Percentiles rank a stretch among this genome's conserved stretches.
Evolutionary conservation across 2,888 invertebrate species (phyloP).

Genomic region (Blastobasis lacticolella): DNA sequence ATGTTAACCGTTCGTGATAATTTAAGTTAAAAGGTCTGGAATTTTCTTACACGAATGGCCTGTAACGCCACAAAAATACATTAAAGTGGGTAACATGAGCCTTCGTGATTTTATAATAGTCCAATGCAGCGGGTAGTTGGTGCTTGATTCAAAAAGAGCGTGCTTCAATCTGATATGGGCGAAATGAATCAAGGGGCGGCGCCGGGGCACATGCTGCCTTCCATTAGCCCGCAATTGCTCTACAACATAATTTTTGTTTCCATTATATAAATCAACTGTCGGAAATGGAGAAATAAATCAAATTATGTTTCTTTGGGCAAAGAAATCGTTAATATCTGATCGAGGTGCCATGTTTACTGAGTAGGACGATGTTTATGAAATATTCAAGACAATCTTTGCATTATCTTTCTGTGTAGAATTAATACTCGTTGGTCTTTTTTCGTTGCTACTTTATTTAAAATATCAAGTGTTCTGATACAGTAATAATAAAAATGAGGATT

Average conservation of each 20-base stretch:
- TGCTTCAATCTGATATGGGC: constrained; percentile 44
- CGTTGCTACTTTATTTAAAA: too few relatives aligned
- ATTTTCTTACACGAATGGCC: not conserved
- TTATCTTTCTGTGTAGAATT: too few relatives aligned
- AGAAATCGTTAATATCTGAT: constrained; percentile 28
- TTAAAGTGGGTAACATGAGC: constrained; percentile 20
- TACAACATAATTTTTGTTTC: constrained; percentile 51
- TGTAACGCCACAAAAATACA: constrained; percentile 16
- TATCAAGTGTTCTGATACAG: too few relatives aligned
- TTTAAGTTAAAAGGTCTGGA: too few relatives aligned
- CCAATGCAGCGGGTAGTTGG: constrained; percentile 21
- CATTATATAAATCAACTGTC: constrained; percentile 43
- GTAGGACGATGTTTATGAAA: constrained; percentile 16
- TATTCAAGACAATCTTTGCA: not conserved
- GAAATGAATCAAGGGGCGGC: constrained; percentile 34
- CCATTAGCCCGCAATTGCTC: constrained; percentile 34
- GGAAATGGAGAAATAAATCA: constrained; percentile 51
- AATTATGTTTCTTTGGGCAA: constrained; percentile 32
- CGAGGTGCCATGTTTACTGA: constrained; percentile 18
- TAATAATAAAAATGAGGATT: too few relatives aligned
- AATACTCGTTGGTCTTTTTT: too few relatives aligned
- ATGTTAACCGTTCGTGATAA: too few relatives aligned
- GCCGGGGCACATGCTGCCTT: constrained; percentile 25
- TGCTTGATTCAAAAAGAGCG: constrained; percentile 48
- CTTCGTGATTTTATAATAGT: constrained; percentile 26